Conservation (phyloP, 2,797 vertebrate species). For the Gambusia yucatana region DNA sequence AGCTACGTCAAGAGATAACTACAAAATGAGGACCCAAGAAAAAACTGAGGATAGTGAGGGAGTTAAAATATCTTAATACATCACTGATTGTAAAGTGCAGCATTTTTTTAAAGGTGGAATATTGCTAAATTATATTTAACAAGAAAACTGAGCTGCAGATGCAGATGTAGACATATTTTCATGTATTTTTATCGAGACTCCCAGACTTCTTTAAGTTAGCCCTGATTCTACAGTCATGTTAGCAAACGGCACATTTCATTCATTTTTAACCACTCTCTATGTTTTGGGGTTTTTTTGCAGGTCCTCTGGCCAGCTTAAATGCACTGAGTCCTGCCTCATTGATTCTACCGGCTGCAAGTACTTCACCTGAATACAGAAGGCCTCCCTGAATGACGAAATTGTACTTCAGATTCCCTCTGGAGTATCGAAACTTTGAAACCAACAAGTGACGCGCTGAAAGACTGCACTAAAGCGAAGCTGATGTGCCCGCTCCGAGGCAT, state of each 20-base stretch:
- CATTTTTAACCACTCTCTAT: neutral
- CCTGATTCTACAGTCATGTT: neutral
- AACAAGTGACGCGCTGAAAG: conserved; percentile 39
- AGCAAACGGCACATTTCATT: neutral
- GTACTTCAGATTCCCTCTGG: conserved; percentile 46
- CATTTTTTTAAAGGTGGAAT: neutral
- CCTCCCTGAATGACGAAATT: conserved; percentile 32
- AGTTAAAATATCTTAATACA: neutral
- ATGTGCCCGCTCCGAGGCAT: conserved; percentile 49
- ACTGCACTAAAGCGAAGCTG: conserved; percentile 26
- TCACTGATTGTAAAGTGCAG: neutral
- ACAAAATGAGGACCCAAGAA: neutral
- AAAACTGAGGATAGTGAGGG: neutral
- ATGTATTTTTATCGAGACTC: neutral
- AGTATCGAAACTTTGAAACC: conserved; percentile 25
- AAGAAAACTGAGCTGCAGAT: neutral
- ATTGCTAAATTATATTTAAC: neutral
- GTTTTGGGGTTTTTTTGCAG: conserved; percentile 73
- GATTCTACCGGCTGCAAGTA: conserved; percentile 95
- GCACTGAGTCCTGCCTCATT: conserved; percentile 90
- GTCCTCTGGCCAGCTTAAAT: conserved; percentile 89
- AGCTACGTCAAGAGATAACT: neutral
- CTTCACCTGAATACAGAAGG: conserved; percentile 87
- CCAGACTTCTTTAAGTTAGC: neutral
- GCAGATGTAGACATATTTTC: neutral